These are phyloP conservation scores for Imbricaverruca yamaguchii DNA, from an alignment of 2,888 invertebrate genomes.

Conservation along the genomic window DNA sequence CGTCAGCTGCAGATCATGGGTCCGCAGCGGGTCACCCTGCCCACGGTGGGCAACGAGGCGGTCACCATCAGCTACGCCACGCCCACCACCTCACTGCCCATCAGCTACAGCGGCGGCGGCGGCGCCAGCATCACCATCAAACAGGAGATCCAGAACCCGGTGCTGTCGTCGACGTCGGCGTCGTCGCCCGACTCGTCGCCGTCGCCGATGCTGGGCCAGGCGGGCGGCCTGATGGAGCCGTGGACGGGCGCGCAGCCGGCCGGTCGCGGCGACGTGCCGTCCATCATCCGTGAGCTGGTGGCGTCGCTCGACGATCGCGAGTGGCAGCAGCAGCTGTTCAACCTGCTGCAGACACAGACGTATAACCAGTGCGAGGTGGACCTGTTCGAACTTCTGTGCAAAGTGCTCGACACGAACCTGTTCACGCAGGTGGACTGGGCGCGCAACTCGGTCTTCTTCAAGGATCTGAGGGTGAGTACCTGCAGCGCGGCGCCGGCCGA, in stretches of 20 bases:
- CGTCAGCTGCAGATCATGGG: constrained; percentile 62
- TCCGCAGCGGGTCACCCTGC: constrained; percentile 37
- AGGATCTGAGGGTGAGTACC: constrained; percentile 88
- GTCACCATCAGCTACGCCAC: constrained; percentile 19
- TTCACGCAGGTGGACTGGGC: constrained; percentile 99
- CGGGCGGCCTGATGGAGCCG: background rate
- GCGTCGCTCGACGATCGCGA: constrained; percentile 90
- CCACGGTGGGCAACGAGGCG: constrained; percentile 31
- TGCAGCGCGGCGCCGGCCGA: background rate
- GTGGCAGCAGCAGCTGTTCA: constrained; percentile 90
- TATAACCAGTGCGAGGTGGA: constrained; percentile 98
- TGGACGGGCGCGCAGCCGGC: background rate
- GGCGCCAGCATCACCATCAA: constrained; percentile 52
- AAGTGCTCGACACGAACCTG: constrained; percentile 96
- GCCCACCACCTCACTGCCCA: constrained; percentile 34
- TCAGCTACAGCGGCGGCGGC: constrained; percentile 52
- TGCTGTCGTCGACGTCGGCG: constrained; percentile 58
- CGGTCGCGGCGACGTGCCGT: constrained; percentile 54
- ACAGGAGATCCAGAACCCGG: constrained; percentile 93
- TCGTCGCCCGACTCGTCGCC: constrained; percentile 86
- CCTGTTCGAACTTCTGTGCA: constrained; percentile 95
- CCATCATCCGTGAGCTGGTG: constrained; percentile 88
- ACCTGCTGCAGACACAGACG: constrained; percentile 89
- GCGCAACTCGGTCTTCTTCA: constrained; percentile 95
- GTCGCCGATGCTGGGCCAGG: constrained; percentile 52